These are phyloP conservation scores for zebrafish (Danio rerio) DNA, from an alignment of 2,113 vertebrate species.

Conservation along the genomic window GRCz12tu NC_133183.1:24140501-24141000, in stretches of 20 bases:
- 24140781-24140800: constrained; percentile 2
- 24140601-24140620: neutral
- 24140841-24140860: constrained; percentile 29
- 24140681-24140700: neutral
- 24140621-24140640: neutral
- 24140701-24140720: neutral
- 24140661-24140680: neutral
- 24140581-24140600: neutral
- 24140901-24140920: constrained; percentile 18
- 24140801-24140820: constrained; percentile 5
- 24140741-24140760: neutral
- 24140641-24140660: neutral
- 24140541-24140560: neutral
- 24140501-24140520: too few species aligned
- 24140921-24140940: neutral
- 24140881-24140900: neutral
- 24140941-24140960: constrained; percentile 6
- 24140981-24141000: neutral
- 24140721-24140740: constrained; percentile 19
- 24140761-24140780: neutral
- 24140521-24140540: neutral
- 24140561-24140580: neutral
- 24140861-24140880: constrained; percentile 15
- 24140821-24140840: neutral
- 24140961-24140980: constrained; percentile 2